Evolutionary conservation across 2,888 invertebrate species (phyloP).

Genomic region (Eupithecia tripunctaria): DNA sequence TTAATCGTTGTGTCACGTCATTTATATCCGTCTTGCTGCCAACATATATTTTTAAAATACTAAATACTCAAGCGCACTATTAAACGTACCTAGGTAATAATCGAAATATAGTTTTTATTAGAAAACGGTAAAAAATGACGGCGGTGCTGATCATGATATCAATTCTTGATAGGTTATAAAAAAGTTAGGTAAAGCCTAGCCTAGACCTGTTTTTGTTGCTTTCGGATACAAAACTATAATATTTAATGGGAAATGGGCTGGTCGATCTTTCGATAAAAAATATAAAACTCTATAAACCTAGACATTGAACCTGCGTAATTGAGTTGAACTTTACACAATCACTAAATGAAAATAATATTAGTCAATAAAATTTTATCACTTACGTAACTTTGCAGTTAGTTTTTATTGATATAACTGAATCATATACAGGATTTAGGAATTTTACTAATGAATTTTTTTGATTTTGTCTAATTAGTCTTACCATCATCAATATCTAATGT

Average conservation of each 20-base stretch:
- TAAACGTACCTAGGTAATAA: background rate
- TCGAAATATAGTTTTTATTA: background rate
- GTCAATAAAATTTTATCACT: conserved; percentile 11
- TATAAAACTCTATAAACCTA: conserved; percentile 18
- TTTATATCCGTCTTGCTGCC: background rate
- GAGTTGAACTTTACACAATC: conserved; percentile 21
- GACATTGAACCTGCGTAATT: conserved; percentile 23
- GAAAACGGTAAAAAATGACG: conserved; percentile 4
- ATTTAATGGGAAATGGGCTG: conserved; percentile 2
- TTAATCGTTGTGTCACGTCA: background rate
- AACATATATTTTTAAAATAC: background rate
- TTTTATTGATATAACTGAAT: conserved; percentile 8
- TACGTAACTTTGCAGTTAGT: background rate
- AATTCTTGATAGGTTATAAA: background rate
- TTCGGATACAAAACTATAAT: background rate
- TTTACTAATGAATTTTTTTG: background rate
- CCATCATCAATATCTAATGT: background rate
- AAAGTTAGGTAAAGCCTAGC: background rate
- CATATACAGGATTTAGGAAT: background rate
- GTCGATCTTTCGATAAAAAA: background rate
- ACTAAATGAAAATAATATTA: conserved; percentile 4
- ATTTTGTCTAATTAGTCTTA: background rate
- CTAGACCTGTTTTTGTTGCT: background rate
- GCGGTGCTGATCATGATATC: background rate
- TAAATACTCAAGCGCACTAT: background rate